A percentile compares a stretch with the other conserved stretches of the same genome.
Evolutionary conservation across 2,888 invertebrate species (phyloP).

Genomic region (Acanthopleura granulata): DNA sequence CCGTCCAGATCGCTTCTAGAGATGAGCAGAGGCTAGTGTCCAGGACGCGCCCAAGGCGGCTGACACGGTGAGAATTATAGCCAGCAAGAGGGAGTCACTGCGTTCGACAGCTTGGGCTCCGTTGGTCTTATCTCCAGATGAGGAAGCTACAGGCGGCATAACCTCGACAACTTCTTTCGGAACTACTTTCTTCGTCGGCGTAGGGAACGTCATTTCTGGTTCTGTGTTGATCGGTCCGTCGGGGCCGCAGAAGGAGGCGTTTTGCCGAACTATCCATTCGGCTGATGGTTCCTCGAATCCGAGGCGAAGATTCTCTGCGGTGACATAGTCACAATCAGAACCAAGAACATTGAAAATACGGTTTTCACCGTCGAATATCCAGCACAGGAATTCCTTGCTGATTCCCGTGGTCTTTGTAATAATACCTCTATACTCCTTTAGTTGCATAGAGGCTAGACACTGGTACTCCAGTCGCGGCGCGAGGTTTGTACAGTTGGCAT

Average conservation of each 20-base stretch:
- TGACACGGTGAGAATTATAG: no score
- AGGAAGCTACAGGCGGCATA: neutral
- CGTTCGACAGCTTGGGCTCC: neutral
- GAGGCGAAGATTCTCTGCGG: conserved; percentile 21
- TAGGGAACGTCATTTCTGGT: conserved; percentile 7
- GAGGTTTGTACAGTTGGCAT: conserved; percentile 25
- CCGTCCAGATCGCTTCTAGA: no score
- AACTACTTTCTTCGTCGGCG: neutral
- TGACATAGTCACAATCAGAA: conserved; percentile 22
- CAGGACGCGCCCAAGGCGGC: no score
- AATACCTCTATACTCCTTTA: conserved; percentile 45
- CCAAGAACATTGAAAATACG: conserved; percentile 34
- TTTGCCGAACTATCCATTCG: neutral
- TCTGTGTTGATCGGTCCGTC: neutral
- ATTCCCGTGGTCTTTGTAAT: conserved; percentile 40
- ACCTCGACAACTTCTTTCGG: neutral
- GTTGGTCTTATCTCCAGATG: neutral
- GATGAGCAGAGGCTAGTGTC: no score
- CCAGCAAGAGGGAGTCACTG: no score
- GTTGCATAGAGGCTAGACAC: conserved; percentile 44
- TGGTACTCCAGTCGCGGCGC: conserved; percentile 34
- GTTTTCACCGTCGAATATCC: conserved; percentile 44
- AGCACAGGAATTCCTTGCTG: conserved; percentile 43
- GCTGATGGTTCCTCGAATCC: conserved; percentile 4
- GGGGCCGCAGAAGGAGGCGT: neutral